Evolutionary conservation across 1,140 invertebrate species (phyloP), one percentile per base, ranked within the genome.

Genomic region (Procambarus clarkii): DNA sequence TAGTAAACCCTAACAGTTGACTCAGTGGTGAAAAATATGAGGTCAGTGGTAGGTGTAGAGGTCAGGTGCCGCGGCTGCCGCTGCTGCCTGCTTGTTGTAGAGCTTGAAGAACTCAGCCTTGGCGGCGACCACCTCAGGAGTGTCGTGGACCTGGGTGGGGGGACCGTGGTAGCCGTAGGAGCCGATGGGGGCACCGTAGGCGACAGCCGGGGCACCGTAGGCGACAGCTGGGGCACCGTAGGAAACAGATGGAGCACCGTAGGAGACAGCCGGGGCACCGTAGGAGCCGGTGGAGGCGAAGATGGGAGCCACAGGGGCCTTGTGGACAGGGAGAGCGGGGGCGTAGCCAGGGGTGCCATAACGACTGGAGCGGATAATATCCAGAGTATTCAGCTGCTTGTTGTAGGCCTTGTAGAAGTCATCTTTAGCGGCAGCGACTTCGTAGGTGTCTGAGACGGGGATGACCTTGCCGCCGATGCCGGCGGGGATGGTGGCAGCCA

Each of bases 341-440:
- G 18, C 58, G 46, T 80, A 48, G 78, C 78, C 78, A 5, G 34
- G 78, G 78, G 78, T 48, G 24, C 46, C 78, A 50, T 80, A 80
- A 34, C 46, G 76, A 44, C 21, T 7, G 76, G 76, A 13, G 11
- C 78, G 78, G 46, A 21, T 50, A 34, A 46, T 50, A 48, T 21
- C 45, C 45, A 80, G 18, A 11, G 13, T 11, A 18, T 69, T 21
- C 64, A 34, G 34, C 1, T 34, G 34, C 46, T 86, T 46, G 18
- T 86, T 18, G 71, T 86, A 86, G 71, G 58, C 88, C 8, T 46
- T n/a, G 60, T 58, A 58, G 86, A 92, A 92, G 21, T 81, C 82
- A 50, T 88, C 48, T 3, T 79, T 48, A 50, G 86, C 91, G 24
- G 91, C 91, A 45, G 86, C 81, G n/a, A 89, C 91, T 34, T 92